phyloP scores from a whole-genome alignment of 2,113 vertebrate genomes.

The Dipodomys stephensi region DNA sequence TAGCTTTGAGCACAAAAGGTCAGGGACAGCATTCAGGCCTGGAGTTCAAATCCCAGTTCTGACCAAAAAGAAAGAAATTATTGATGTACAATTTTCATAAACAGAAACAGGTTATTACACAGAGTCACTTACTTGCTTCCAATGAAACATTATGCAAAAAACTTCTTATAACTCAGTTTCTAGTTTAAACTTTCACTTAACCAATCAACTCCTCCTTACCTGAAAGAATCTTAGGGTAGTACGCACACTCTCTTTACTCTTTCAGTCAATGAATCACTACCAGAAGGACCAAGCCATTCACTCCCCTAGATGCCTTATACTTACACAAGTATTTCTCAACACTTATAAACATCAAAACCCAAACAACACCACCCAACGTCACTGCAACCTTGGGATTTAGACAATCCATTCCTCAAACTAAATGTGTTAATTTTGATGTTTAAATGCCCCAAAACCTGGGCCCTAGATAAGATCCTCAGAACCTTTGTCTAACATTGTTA shows the following conservation, averaged over 20 bases:
- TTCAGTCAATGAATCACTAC: neutral
- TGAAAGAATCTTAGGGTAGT: neutral
- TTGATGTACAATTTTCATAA: too few species aligned
- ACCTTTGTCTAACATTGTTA: neutral
- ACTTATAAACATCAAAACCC: neutral
- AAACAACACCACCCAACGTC: neutral
- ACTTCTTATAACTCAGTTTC: neutral
- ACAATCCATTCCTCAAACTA: neutral
- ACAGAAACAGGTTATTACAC: too few species aligned
- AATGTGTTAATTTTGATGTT: slow-evolving; percentile 1
- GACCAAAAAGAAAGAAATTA: too few species aligned
- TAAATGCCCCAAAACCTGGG: neutral
- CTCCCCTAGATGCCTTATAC: neutral
- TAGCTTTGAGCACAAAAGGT: too few species aligned
- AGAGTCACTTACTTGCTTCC: neutral
- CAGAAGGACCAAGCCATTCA: too few species aligned
- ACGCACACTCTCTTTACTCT: neutral
- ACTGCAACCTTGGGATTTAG: neutral
- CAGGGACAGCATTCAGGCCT: too few species aligned
- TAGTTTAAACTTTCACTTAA: neutral
- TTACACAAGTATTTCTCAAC: neutral
- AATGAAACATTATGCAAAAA: slow-evolving; percentile 2
- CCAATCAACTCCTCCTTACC: neutral
- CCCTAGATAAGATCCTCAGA: neutral
- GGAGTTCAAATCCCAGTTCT: too few species aligned